Evolutionary conservation across 2,113 vertebrate genomes (phyloP), one percentile per base, ranked within the genome.

Genomic region (Telmatochromis sp.): DNA sequence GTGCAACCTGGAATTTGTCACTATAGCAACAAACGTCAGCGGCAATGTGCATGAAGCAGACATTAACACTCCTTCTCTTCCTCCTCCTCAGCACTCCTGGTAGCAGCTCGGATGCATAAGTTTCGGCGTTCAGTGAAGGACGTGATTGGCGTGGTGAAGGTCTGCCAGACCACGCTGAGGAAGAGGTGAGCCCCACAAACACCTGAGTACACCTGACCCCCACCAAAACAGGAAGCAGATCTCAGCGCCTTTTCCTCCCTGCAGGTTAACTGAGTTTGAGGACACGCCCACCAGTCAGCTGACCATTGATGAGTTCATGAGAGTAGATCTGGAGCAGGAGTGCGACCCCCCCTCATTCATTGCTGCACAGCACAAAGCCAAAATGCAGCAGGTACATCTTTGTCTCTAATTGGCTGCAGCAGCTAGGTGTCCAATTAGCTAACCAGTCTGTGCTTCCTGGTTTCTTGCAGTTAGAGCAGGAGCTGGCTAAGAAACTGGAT

Each of bases 221-320:
- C 17, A 57, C 9, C n/a, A 13, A 42, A 3, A 28, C 63, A 75
- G 23, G 17, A 35, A 40, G 57, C 6, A 21, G 17, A 65, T 63
- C 2, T 14, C 84, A 35, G 28, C 14, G 1, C n/a, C 6, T 47
- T 21, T 50, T 12, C 3, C 4, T 31, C 9, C 28, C 23, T 11
- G n/a, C 81, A 99, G 98, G 91, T 95, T 99, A 80, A 99, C 97
- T 2, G 99, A 99, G 90, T 99, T 99, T 88, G 98, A 99, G 91
- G 98, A 99, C 89, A 99, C 99, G 1, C 99, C 99, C 54, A 99
- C 99, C 84, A 99, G 98, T 90, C 97, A 99, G 93, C 96, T 99
- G 91, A 99, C 98, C 7, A 98, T 99, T 23, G 98, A 99, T 33
- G 98, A 99, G 92, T 99, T 99, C 87, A 99, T 99, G 99, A 97